These are phyloP conservation scores for Siniperca chuatsi DNA, from an alignment of 2,113 vertebrate species.

Conservation along the genomic window DNA sequence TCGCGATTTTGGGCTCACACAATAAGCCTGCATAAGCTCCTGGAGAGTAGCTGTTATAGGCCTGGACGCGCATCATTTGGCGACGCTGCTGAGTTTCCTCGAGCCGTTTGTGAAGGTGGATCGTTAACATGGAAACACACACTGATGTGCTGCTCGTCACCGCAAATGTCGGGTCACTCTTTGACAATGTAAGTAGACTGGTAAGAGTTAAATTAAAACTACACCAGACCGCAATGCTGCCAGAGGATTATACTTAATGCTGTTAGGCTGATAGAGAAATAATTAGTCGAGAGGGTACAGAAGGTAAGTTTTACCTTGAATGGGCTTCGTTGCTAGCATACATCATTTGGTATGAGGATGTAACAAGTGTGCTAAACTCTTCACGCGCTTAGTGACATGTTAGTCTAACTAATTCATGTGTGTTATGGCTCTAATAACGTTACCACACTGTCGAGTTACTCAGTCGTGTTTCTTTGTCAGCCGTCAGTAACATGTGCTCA, in stretches of 20 bases:
- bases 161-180: constrained; percentile 87
- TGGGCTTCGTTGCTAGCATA: constrained; percentile 1
- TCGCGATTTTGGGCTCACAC: constrained; percentile 1
- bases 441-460: background rate
- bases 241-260: constrained; percentile 23
- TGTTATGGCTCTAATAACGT: background rate
- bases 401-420: background rate
- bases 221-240: background rate
- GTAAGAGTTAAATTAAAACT: background rate
- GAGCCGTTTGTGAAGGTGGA: constrained; percentile 51
- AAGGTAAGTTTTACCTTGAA: constrained; percentile 4
- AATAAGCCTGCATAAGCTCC: constrained; percentile 55
- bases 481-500: background rate
- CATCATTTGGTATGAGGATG: background rate
- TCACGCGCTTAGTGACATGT: background rate
- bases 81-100: constrained; percentile 52
- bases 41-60: constrained; percentile 2
- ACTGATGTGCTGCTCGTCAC: constrained; percentile 85
- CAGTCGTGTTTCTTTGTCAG: background rate
- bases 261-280: background rate
- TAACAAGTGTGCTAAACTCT: background rate
- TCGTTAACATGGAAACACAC: constrained; percentile 80
- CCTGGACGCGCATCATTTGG: constrained; percentile 33
- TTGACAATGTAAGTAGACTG: constrained; percentile 85
- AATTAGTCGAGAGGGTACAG: background rate